These are phyloP conservation scores for Smithornis capensis DNA, from an alignment of 2,113 vertebrate species.

Conservation along the genomic window DNA sequence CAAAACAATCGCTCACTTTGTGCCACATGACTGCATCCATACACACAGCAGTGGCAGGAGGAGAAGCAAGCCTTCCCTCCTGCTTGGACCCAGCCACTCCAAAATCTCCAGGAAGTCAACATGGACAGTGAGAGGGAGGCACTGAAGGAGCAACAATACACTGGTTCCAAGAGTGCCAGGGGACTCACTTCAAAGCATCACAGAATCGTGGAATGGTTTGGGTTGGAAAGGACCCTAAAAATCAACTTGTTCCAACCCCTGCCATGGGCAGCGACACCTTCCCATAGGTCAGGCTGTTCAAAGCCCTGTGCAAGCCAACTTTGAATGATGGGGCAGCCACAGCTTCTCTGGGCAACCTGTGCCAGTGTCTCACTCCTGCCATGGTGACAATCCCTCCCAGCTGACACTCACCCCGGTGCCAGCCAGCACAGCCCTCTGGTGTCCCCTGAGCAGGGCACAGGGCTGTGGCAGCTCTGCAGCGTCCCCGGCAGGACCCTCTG, in stretches of 20 bases:
- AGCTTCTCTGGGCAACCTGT: not conserved
- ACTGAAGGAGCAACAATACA: not conserved
- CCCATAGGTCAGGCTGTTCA: not conserved
- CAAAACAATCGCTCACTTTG: not conserved
- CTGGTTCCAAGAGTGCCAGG: not conserved
- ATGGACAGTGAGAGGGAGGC: not conserved
- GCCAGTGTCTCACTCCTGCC: not conserved
- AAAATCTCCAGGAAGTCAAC: not conserved
- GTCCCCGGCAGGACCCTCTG: not conserved
- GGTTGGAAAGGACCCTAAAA: not conserved
- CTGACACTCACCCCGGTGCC: fast-evolving
- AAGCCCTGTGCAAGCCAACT: not conserved
- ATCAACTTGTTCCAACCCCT: not conserved
- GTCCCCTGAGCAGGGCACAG: not conserved
- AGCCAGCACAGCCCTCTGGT: no score
- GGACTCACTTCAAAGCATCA: not conserved
- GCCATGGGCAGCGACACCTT: not conserved
- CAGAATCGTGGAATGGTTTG: not conserved
- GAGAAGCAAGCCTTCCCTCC: not conserved
- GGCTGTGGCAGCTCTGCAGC: not conserved
- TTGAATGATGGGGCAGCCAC: not conserved
- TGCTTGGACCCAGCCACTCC: not conserved
- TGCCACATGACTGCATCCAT: not conserved
- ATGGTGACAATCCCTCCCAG: no score
- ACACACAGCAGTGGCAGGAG: not conserved